Percentiles rank a stretch among this genome's conserved stretches.
Evolutionary conservation across 2,797 vertebrate species (phyloP).

Genomic region (Enteromius viviparus): DNA sequence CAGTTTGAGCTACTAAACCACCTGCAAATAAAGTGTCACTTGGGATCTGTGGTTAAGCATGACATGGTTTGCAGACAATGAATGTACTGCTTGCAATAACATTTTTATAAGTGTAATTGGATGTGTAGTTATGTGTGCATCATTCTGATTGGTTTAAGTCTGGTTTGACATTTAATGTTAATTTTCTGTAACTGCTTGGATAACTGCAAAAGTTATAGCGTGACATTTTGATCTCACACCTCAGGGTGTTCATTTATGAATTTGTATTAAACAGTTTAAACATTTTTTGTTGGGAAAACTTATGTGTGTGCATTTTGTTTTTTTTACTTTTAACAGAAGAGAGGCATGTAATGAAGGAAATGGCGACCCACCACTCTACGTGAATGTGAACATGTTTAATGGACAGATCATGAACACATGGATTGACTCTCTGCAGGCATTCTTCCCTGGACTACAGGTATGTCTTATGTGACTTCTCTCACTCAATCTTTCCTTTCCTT

Average conservation of each 20-base stretch:
- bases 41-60: neutral
- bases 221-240: neutral
- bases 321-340: conserved; percentile 73
- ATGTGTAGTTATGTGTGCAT: neutral
- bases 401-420: conserved; percentile 99
- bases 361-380: conserved; percentile 95
- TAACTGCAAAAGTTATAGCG: neutral
- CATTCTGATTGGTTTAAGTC: neutral
- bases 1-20: conserved; percentile 27
- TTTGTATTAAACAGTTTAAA: neutral
- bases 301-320: conserved; percentile 66
- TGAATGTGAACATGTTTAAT: conserved; percentile 98
- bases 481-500: neutral
- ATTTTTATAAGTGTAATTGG: neutral
- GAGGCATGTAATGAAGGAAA: conserved; percentile 97
- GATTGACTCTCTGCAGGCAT: conserved; percentile 99
- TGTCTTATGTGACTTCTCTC: neutral
- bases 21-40: conserved; percentile 12
- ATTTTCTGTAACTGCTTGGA: neutral
- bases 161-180: neutral
- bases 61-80: neutral
- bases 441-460: conserved; percentile 97
- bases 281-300: neutral
- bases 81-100: neutral
- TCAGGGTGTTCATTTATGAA: neutral